Evolutionary conservation across 1,140 invertebrate genomes (phyloP), one percentile per base, ranked within the genome.

Genomic region (Halesus radiatus): DNA sequence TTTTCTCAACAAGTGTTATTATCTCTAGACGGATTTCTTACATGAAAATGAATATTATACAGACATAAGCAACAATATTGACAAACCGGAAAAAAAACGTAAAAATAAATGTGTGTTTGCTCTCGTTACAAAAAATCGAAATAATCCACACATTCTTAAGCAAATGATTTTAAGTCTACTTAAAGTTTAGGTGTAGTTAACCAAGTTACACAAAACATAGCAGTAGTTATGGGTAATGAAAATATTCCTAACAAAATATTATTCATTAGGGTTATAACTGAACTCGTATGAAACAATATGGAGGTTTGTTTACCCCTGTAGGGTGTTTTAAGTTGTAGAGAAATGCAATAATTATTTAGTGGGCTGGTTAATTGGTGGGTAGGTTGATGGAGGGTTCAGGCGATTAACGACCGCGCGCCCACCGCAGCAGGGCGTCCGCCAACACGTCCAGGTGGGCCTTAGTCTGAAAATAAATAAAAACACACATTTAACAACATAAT

Each of bases 391-490:
- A 45, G 62, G 62, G 62, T 7, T 72, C n/a, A 18, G 37, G 18
- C 10, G 64, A 80, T 92, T 95, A 96, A 90, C 95, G 95, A 85
- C 96, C 96, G 89, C 96, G 92, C 84, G 96, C 96, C 96, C 96
- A 97, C 87, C 96, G 93, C 83, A 98, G 90, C 84, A 98, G 92
- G 85, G 96, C 96, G 88, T 98, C 96, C 60, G 96, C 96, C 86
- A 98, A 89, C 81, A 98, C 95, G 90, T 98, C 96, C 89, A 98
- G 91, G 88, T 98, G 96, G 84, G 96, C 96, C 89, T 98, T 98
- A 85, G 96, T 98, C 96, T 98, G 94, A 76, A 84, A 84, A 78
- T 32, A 81, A 81, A 80, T 83, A 84, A 78, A 56, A 81, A 81
- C n/a, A 76, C 18, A 74, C 52, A 60, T 66, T 70, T 0, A 70